Conservation (phyloP, 37 sponge, comb jelly and placozoan genomes). For the Hormiphora californensis region DNA sequence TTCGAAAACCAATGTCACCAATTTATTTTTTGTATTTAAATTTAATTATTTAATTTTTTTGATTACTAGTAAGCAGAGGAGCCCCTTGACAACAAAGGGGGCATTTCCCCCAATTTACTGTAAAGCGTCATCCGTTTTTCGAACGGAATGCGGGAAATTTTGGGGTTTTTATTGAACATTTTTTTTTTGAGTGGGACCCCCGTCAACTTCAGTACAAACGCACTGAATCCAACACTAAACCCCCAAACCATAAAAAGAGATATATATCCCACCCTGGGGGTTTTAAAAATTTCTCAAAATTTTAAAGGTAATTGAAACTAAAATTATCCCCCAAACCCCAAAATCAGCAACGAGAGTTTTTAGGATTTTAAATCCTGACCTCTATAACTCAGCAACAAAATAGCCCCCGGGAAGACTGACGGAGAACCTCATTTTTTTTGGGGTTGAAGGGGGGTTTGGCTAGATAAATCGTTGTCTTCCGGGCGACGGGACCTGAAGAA, state of each 20-base stretch:
- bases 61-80: too few relatives aligned
- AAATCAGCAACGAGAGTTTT: constrained; percentile 90
- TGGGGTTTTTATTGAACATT: constrained; percentile 85
- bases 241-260: constrained; percentile 72
- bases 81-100: not conserved
- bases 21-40: too few relatives aligned
- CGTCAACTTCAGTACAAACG: constrained; percentile 71
- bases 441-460: constrained; percentile 79
- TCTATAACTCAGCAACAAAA: constrained; percentile 92
- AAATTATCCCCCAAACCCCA: not conserved
- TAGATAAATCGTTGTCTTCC: constrained; percentile 95
- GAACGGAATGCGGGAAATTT: constrained; percentile 66
- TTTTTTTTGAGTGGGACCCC: constrained; percentile 65
- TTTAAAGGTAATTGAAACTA: not conserved
- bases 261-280: not conserved
- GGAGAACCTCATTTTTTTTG: constrained; percentile 58
- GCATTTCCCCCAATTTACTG: not conserved
- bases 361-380: constrained; percentile 72
- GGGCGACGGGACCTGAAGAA: too few relatives aligned
- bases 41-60: too few relatives aligned
- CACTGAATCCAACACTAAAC: constrained; percentile 80
- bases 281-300: not conserved
- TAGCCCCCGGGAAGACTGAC: constrained; percentile 79
- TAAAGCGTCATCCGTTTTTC: constrained; percentile 23
- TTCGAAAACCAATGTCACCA: too few relatives aligned